A percentile compares a stretch with the other conserved stretches of the same genome.
These are phyloP conservation scores for Saimiri boliviensis DNA, from an alignment of 2,113 vertebrate genomes.

Conservation along the genomic window DNA sequence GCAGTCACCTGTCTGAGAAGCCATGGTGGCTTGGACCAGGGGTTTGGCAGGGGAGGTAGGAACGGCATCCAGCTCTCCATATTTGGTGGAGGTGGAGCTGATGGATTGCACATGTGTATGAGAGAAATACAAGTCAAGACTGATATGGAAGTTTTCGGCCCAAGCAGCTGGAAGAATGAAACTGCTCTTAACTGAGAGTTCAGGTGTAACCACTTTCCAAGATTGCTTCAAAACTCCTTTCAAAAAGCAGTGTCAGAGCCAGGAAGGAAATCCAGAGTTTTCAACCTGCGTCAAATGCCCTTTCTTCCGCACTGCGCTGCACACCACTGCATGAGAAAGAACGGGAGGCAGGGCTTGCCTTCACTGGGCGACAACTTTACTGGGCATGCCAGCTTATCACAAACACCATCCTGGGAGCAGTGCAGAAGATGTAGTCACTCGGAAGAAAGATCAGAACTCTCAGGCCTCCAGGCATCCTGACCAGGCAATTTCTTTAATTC, in stretches of 20 bases:
- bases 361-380: fast-evolving
- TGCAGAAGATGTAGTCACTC: too few relatives aligned
- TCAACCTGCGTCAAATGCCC: neutral
- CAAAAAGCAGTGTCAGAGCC: neutral
- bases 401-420: neutral
- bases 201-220: too few relatives aligned
- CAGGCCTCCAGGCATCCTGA: fast-evolving
- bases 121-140: neutral
- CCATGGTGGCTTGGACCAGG: too few relatives aligned
- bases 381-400: too few relatives aligned
- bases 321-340: fast-evolving
- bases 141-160: neutral
- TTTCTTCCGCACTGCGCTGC: fast-evolving
- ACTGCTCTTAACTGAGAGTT: neutral
- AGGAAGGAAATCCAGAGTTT: neutral
- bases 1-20: neutral
- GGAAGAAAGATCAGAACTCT: neutral
- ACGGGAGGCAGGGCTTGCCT: neutral
- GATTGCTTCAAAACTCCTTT: neutral
- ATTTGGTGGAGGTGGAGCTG: too few relatives aligned
- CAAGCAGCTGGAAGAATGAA: neutral
- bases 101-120: neutral
- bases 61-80: fast-evolving
- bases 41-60: neutral
- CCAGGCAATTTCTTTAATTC: neutral